A percentile compares a stretch with the other conserved stretches of the same genome.
Evolutionary conservation across 1,140 invertebrate species (phyloP).

Genomic region (Yoshiicerus persimilis): DNA sequence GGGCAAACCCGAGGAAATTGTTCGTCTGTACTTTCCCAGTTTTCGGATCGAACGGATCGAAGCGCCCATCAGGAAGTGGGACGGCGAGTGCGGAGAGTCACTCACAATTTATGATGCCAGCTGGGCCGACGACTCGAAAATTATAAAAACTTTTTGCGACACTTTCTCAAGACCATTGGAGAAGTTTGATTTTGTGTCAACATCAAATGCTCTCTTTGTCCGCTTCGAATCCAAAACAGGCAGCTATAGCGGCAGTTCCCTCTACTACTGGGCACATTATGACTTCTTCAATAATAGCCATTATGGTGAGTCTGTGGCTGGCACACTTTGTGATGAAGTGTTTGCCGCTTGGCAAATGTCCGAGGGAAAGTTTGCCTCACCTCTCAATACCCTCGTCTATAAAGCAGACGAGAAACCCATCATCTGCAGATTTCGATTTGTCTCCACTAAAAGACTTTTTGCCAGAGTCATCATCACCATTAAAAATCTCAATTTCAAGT

Average conservation of each 20-base stretch:
- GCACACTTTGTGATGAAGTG: conserved; percentile 80
- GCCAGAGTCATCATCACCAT: conserved; percentile 76
- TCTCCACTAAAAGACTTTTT: conserved; percentile 75
- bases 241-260: conserved; percentile 80
- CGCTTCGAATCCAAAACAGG: conserved; percentile 86
- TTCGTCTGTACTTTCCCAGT: conserved; percentile 77
- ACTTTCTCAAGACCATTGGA: conserved; percentile 88
- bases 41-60: conserved; percentile 86
- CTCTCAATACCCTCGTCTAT: conserved; percentile 80
- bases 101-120: conserved; percentile 82
- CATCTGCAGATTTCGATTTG: conserved; percentile 76
- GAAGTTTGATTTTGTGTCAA: conserved; percentile 87
- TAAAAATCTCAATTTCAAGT: conserved; percentile 70
- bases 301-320: conserved; percentile 74
- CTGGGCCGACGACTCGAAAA: conserved; percentile 78
- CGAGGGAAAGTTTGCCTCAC: conserved; percentile 70
- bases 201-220: conserved; percentile 78
- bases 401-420: conserved; percentile 63
- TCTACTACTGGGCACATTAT: conserved; percentile 90
- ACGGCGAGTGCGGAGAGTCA: conserved; percentile 84
- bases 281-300: conserved; percentile 88
- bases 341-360: conserved; percentile 75
- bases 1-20: conserved; percentile 78
- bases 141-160: conserved; percentile 90
- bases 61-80: conserved; percentile 73